These are phyloP conservation scores for Bostrychus sinensis DNA, from an alignment of 2,113 vertebrate species.

Conservation along the genomic window DNA sequence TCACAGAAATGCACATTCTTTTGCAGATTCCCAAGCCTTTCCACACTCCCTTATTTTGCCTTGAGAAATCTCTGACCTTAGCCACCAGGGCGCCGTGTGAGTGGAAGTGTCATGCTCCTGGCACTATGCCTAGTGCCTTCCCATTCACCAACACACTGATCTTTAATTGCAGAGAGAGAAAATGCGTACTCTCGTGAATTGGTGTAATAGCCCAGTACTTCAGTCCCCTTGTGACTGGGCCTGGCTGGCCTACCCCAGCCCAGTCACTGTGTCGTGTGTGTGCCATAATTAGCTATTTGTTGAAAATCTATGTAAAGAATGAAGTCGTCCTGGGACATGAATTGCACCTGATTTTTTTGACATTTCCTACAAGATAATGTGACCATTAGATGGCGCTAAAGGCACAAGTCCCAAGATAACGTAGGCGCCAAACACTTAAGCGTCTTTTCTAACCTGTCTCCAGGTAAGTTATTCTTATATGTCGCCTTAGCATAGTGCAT, in stretches of 20 bases:
- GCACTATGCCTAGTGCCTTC: conserved; percentile 62
- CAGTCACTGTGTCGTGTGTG: too few relatives aligned
- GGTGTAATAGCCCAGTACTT: too few relatives aligned
- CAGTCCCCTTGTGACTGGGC: too few relatives aligned
- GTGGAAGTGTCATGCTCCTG: conserved; percentile 54
- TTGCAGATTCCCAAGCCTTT: conserved; percentile 73
- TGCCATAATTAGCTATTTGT: background rate
- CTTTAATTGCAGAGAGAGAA: conserved; percentile 57
- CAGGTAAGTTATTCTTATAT: conserved; percentile 26
- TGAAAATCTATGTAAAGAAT: background rate
- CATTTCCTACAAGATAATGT: background rate
- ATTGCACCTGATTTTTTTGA: too few relatives aligned
- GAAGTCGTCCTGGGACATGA: too few relatives aligned
- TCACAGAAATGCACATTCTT: conserved; percentile 68
- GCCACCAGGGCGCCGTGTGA: conserved; percentile 49
- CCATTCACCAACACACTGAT: conserved; percentile 68
- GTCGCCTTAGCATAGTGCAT: background rate
- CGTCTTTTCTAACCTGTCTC: background rate
- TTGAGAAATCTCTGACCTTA: conserved; percentile 82
- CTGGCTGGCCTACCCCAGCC: too few relatives aligned
- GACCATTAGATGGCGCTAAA: background rate
- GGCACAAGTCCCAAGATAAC: conserved; percentile 48
- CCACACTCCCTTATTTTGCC: conserved; percentile 73
- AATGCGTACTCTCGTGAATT: too few relatives aligned
- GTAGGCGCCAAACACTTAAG: conserved; percentile 6